A percentile compares a stretch with the other conserved stretches of the same genome.
Conservation (phyloP, 2,797 vertebrate species). For the Trachops cirrhosus region DNA sequence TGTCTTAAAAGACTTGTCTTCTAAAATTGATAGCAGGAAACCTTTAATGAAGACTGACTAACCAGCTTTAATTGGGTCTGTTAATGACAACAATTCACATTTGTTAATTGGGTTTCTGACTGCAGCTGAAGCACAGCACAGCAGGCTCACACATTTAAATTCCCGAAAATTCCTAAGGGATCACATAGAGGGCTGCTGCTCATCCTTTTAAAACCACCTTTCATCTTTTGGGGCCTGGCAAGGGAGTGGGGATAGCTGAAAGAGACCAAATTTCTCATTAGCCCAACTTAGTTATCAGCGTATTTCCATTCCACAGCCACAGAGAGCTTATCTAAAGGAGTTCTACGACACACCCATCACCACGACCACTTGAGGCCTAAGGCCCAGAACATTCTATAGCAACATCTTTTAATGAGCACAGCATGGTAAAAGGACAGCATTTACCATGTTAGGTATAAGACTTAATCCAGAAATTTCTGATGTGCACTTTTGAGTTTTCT, state of each 20-base stretch:
- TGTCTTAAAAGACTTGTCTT: background rate
- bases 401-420: background rate
- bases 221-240: background rate
- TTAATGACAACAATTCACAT: background rate
- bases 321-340: background rate
- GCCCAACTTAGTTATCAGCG: background rate
- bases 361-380: background rate
- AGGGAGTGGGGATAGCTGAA: background rate
- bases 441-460: background rate
- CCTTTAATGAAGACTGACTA: background rate
- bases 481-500: background rate
- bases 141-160: background rate
- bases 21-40: background rate
- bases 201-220: background rate
- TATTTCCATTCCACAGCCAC: background rate
- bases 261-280: background rate
- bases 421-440: background rate
- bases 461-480: background rate
- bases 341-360: background rate
- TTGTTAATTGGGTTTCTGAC: background rate
- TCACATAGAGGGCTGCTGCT: background rate
- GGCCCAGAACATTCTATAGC: background rate
- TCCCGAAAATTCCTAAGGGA: background rate
- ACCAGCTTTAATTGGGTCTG: background rate
- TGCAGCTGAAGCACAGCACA: background rate